These are phyloP conservation scores for Sakesphorus luctuosus DNA, from an alignment of 2,113 vertebrate species.

Conservation along the genomic window DNA sequence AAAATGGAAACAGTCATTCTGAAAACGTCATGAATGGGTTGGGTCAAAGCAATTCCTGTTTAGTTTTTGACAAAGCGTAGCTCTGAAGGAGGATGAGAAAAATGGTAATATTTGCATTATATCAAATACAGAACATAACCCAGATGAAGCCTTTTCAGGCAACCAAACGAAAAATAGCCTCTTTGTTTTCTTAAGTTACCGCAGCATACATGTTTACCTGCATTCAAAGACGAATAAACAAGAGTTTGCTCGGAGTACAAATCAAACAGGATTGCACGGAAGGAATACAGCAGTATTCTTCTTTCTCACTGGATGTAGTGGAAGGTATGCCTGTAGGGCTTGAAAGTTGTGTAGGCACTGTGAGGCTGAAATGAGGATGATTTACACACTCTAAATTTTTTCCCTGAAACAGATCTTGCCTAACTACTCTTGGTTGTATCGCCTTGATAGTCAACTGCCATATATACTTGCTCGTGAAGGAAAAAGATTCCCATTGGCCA, in stretches of 20 bases:
- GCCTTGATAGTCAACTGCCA: background rate
- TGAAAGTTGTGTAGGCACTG: background rate
- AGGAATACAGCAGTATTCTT: conserved; percentile 8
- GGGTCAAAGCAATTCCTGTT: background rate
- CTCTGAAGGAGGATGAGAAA: background rate
- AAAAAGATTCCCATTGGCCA: background rate
- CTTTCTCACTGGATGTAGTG: conserved; percentile 27
- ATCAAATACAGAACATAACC: background rate
- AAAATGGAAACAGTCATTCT: background rate
- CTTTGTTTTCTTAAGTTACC: background rate
- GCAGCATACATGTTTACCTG: background rate
- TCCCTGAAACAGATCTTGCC: conserved; percentile 4
- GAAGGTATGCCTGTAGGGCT: conserved; percentile 2
- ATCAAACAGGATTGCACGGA: conserved; percentile 25
- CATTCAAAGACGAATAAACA: conserved; percentile 1
- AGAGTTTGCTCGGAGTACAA: background rate
- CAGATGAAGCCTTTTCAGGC: background rate
- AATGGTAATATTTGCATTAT: background rate
- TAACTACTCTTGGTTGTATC: background rate
- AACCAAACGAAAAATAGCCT: background rate
- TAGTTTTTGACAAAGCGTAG: background rate
- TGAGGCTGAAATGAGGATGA: conserved; percentile 11
- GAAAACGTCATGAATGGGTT: background rate
- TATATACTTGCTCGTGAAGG: background rate
- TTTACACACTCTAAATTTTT: background rate